A percentile compares a stretch with the other conserved stretches of the same genome.
phyloP scores from a whole-genome alignment of 2,797 vertebrate species.

The Chrosomus eos region DNA sequence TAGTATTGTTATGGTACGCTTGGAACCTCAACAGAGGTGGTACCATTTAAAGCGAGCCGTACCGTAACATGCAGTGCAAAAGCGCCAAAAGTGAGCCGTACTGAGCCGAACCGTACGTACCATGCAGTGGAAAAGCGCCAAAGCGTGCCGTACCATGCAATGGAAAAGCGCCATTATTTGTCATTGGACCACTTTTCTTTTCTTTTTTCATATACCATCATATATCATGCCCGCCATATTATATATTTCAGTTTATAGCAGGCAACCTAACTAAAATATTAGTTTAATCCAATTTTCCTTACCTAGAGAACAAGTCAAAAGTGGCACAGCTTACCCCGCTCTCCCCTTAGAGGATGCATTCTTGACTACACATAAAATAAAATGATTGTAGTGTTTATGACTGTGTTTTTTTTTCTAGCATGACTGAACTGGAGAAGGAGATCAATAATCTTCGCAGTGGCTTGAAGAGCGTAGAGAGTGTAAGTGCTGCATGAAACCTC shows the following conservation, averaged over 20 bases:
- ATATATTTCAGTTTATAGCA: background rate
- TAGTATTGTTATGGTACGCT: no score
- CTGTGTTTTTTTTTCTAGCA: slow-evolving; percentile 75
- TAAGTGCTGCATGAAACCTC: slow-evolving; percentile 75
- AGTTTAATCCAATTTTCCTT: background rate
- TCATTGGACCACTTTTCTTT: background rate
- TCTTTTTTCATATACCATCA: background rate
- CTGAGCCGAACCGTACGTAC: no score
- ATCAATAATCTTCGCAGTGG: slow-evolving; percentile 91
- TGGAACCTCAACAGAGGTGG: no score
- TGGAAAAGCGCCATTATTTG: no score
- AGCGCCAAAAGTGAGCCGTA: no score
- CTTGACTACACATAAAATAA: background rate
- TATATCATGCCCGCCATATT: background rate
- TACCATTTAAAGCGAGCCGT: no score
- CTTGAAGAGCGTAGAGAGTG: slow-evolving; percentile 91
- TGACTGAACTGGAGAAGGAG: slow-evolving; percentile 98
- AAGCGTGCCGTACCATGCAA: no score
- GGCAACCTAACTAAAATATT: background rate
- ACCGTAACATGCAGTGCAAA: no score
- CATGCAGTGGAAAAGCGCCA: no score
- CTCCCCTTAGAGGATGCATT: background rate
- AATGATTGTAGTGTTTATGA: background rate
- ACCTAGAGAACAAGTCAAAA: background rate
- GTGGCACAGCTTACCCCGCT: background rate